Evolutionary conservation across 2,888 invertebrate species (phyloP).

Genomic region (Campopleginae sp.): DNA sequence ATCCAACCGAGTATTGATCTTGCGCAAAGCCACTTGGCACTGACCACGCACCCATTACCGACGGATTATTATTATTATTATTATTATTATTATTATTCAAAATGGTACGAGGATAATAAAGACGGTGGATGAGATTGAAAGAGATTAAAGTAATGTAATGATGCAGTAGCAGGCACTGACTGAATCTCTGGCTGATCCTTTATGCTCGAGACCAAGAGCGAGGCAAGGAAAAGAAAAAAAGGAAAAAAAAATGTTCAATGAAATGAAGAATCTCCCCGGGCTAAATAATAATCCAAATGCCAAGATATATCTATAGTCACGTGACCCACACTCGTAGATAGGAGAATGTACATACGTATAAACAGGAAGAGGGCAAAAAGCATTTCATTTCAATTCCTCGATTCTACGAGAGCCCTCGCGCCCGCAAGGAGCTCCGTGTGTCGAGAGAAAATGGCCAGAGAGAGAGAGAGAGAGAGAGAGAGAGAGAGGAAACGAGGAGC

Average conservation of each 20-base stretch:
- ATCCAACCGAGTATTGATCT: constrained; percentile 1
- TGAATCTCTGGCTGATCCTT: constrained; percentile 20
- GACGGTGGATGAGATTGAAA: constrained; percentile 50
- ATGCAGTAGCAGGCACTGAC: constrained; percentile 53
- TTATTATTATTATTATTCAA: constrained; percentile 19
- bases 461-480: too few species aligned
- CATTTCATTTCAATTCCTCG: constrained; percentile 72
- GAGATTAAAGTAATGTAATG: constrained; percentile 47
- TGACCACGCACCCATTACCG: not conserved
- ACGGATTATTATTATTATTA: not conserved
- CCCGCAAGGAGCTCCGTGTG: constrained; percentile 12
- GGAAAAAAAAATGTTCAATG: constrained; percentile 59
- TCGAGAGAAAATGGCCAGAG: not conserved
- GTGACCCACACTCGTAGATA: not conserved
- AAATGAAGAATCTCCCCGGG: constrained; percentile 61
- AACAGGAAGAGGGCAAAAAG: constrained; percentile 60
- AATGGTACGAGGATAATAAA: constrained; percentile 35
- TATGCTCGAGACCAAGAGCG: constrained; percentile 25
- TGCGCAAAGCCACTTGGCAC: not conserved
- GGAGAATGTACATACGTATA: not conserved
- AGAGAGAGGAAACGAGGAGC: constrained; percentile 43
- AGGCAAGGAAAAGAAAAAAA: constrained; percentile 29
- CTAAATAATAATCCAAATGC: constrained; percentile 55
- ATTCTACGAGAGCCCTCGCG: constrained; percentile 53
- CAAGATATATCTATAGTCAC: not conserved